Evolutionary conservation across 2,888 invertebrate genomes (phyloP), one percentile per base, ranked within the genome.

Genomic region (Epirrita christyi): DNA sequence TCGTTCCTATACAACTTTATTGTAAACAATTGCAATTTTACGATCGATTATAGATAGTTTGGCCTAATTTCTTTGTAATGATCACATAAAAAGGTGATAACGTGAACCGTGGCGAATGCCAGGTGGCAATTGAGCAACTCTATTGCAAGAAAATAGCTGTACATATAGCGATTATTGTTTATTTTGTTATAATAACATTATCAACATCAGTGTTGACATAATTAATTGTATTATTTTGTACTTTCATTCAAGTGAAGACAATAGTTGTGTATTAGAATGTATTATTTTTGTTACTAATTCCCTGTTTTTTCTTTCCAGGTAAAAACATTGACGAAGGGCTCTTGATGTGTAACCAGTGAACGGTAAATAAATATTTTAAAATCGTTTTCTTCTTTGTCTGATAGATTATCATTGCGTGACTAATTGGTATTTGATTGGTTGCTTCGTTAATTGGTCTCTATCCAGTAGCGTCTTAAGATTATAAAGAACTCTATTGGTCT

Each of bases 281-380:
- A n/a, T n/a, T 11, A 1, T 11, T 36, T 11, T 11, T 15, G 10
- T 41, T 40, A 41, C 32, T 46, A 29, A 53, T 40, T 10, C 0
- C 1, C 13, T 0, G 7, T 46, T 41, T 37, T 44, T 9, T 59
- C 27, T 56, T 59, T 63, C 46, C 59, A 63, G 63, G 63, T 63
- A 63, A 63, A 28, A 42, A 7, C n/a, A 10, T 13, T 41, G 5
- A 41, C 10, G 4, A n/a, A 41, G 6, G 1, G 21, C 15, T 40
- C 29, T 15, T 45, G 36, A 15, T 10, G 34, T 34, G 29, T 36
- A 10, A 29, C 15, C 28, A 34, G 58, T 59, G 38, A 46, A 41
- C 28, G 41, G 58, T 59, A 42, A 42, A 41, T 50, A 51, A 43
- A 43, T 21, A 29, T 3, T 14, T 28, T 11, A 4, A 6, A n/a